Evolutionary conservation across 2,888 invertebrate species (phyloP).

Genomic region (Villa cingulata): DNA sequence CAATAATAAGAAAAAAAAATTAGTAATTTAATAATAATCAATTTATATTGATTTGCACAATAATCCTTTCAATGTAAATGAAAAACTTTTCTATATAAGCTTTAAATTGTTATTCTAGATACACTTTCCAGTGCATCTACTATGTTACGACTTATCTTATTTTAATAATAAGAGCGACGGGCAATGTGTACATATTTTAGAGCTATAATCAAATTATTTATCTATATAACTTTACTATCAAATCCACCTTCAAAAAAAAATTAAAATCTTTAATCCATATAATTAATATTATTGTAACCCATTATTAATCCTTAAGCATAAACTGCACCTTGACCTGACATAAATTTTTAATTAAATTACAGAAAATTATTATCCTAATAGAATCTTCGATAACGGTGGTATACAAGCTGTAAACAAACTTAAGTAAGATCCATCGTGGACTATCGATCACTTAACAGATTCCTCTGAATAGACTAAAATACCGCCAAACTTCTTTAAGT

Average conservation of each 20-base stretch:
- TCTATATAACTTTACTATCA: slow-evolving; percentile 45
- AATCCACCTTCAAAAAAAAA: slow-evolving; percentile 48
- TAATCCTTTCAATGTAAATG: slow-evolving; percentile 52
- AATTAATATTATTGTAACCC: slow-evolving; percentile 50
- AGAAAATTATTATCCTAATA: slow-evolving; percentile 40
- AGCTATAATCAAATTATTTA: slow-evolving; percentile 44
- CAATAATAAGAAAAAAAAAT: slow-evolving; percentile 26
- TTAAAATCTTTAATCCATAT: slow-evolving; percentile 37
- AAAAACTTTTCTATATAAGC: slow-evolving; percentile 45
- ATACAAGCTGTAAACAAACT: slow-evolving; percentile 34
- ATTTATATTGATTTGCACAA: slow-evolving; percentile 35
- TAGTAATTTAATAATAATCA: slow-evolving; percentile 23
- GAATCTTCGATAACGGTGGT: slow-evolving; percentile 34
- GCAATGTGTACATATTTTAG: slow-evolving; percentile 65
- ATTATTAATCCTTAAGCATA: slow-evolving; percentile 48
- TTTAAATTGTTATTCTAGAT: slow-evolving; percentile 51
- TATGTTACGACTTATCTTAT: slow-evolving; percentile 71
- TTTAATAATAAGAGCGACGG: slow-evolving; percentile 56
- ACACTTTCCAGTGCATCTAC: slow-evolving; percentile 64
- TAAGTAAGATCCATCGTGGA: slow-evolving; percentile 38
- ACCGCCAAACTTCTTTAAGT: slow-evolving; percentile 57
- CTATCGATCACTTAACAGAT: slow-evolving; percentile 54
- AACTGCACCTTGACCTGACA: slow-evolving; percentile 60
- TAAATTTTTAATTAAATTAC: slow-evolving; percentile 36
- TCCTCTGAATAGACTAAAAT: slow-evolving; percentile 57